Conservation (phyloP, 2,113 vertebrate genomes). For the Gobiocypris rarus region DNA sequence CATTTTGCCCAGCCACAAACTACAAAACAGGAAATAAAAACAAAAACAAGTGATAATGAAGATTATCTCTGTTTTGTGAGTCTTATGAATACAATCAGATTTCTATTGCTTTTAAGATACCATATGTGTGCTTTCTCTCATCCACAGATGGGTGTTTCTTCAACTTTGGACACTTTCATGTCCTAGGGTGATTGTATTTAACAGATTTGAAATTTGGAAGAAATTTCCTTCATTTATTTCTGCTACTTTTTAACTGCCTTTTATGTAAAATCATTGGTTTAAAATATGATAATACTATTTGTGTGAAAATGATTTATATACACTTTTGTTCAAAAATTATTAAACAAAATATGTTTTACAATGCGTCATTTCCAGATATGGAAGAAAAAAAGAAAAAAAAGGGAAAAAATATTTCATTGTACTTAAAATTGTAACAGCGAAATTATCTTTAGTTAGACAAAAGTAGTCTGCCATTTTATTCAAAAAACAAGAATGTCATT, state of each 20-base stretch:
- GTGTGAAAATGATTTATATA: background rate
- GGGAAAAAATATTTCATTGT: background rate
- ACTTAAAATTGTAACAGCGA: background rate
- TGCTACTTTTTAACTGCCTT: background rate
- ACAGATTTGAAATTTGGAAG: background rate
- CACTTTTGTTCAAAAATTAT: background rate
- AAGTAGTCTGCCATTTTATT: background rate
- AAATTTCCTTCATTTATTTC: background rate
- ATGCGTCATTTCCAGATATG: background rate
- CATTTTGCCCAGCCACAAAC: constrained; percentile 31
- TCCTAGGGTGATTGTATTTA: background rate
- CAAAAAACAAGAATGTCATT: background rate
- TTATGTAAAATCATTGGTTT: background rate
- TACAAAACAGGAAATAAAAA: constrained; percentile 67
- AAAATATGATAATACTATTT: no score
- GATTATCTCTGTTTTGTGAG: constrained; percentile 34
- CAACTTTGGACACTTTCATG: constrained; percentile 1
- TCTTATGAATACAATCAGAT: constrained; percentile 60
- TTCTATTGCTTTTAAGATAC: constrained; percentile 58
- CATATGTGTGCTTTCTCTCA: constrained; percentile 11
- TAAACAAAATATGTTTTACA: no score
- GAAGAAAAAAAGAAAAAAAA: background rate
- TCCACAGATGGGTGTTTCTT: background rate
- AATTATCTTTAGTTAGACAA: background rate
- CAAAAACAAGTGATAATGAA: constrained; percentile 39